phyloP scores from a whole-genome alignment of 2,113 vertebrate genomes.

The Smithornis capensis region DNA sequence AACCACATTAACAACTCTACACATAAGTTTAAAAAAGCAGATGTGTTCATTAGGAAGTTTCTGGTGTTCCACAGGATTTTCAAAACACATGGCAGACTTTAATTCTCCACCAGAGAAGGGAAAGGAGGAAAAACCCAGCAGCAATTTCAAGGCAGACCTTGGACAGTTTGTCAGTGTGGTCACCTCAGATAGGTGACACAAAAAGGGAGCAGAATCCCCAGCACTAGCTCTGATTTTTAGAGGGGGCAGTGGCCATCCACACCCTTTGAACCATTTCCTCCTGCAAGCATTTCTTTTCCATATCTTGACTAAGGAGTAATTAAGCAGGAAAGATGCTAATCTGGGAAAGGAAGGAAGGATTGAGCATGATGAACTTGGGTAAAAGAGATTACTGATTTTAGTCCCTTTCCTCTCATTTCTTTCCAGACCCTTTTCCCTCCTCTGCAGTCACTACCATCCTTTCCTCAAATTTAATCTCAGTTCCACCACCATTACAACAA shows the following conservation, averaged over 20 bases:
- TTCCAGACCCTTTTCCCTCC: too few species aligned
- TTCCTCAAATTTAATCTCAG: background rate
- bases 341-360: background rate
- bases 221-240: background rate
- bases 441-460: background rate
- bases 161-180: background rate
- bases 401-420: too few species aligned
- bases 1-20: rapidly evolving
- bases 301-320: background rate
- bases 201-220: background rate
- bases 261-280: background rate
- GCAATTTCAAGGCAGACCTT: background rate
- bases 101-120: background rate
- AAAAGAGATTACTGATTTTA: too few species aligned
- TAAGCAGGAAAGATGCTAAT: background rate
- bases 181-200: background rate
- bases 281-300: background rate
- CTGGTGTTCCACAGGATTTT: background rate
- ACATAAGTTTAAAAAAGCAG: background rate
- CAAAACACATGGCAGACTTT: background rate
- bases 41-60: background rate
- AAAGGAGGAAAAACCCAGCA: background rate
- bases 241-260: background rate
- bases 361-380: background rate
- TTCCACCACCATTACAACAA: background rate